Percentiles rank a stretch among this genome's conserved stretches.
These are phyloP conservation scores for Epistrophe grossulariae DNA, from an alignment of 2,888 invertebrate genomes.

Conservation along the genomic window DNA sequence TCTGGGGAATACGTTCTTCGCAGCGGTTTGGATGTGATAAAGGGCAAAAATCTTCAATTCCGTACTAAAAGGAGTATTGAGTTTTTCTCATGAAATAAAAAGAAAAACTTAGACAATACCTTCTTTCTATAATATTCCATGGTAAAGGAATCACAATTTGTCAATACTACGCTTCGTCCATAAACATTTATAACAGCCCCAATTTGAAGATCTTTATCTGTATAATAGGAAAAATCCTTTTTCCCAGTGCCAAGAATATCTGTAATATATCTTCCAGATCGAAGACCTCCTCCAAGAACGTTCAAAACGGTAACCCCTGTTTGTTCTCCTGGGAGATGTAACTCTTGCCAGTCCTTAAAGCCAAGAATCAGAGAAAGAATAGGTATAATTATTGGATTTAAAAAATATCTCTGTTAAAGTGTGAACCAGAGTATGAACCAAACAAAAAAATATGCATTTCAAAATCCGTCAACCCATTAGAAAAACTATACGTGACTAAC, in stretches of 20 bases:
- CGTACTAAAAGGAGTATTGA: slow-evolving; percentile 78
- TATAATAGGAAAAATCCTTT: slow-evolving; percentile 81
- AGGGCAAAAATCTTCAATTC: slow-evolving; percentile 81
- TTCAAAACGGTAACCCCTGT: slow-evolving; percentile 86
- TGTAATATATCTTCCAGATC: slow-evolving; percentile 85
- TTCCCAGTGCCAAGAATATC: slow-evolving; percentile 86
- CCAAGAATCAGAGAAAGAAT: background rate
- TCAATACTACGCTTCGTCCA: slow-evolving; percentile 91
- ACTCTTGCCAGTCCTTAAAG: slow-evolving; percentile 75
- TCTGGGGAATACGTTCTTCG: slow-evolving; percentile 77
- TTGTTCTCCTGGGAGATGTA: slow-evolving; percentile 84
- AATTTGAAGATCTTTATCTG: slow-evolving; percentile 89
- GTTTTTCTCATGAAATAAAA: background rate
- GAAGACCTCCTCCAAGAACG: slow-evolving; percentile 86
- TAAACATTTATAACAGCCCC: slow-evolving; percentile 92
- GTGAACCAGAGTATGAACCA: too few relatives aligned
- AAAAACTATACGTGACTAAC: too few relatives aligned
- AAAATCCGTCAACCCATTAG: too few relatives aligned
- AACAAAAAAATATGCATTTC: too few relatives aligned
- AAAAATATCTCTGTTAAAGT: too few relatives aligned
- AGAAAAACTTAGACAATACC: slow-evolving; percentile 70
- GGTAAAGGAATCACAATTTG: slow-evolving; percentile 94
- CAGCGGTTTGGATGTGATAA: slow-evolving; percentile 78
- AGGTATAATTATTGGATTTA: too few relatives aligned
- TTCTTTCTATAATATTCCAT: slow-evolving; percentile 92